These are phyloP conservation scores for Diachasma alloeum DNA, from an alignment of 1,140 invertebrate genomes.

Conservation along the genomic window DNA sequence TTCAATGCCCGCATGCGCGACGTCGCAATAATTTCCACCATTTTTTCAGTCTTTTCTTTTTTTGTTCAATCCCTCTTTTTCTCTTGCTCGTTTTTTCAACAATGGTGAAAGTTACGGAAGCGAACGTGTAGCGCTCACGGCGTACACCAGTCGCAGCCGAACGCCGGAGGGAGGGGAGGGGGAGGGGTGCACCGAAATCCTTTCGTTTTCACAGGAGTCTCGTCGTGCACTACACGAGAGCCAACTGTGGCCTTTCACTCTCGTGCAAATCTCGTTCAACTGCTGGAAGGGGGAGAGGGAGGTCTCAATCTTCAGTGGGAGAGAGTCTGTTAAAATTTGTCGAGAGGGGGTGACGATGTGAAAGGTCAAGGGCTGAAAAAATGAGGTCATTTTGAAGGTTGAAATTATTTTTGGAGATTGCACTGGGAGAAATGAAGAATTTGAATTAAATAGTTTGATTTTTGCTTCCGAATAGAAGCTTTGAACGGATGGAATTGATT, in stretches of 20 bases:
- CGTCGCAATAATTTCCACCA: not conserved
- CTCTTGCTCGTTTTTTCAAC: conserved; percentile 47
- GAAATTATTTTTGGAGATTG: no score
- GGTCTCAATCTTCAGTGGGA: no score
- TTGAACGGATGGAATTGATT: no score
- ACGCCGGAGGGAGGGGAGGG: not conserved
- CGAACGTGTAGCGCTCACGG: conserved; percentile 14
- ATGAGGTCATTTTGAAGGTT: no score
- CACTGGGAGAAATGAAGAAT: no score
- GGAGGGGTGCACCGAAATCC: conserved; percentile 15
- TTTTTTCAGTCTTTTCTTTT: not conserved
- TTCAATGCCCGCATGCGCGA: not conserved
- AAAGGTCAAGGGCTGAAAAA: no score
- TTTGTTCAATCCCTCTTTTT: conserved; percentile 10
- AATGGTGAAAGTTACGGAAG: conserved; percentile 63
- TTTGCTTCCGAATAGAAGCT: no score
- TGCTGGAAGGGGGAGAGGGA: no score
- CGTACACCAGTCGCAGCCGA: no score
- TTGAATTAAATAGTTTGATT: no score
- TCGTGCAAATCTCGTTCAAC: not conserved
- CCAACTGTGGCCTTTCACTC: not conserved
- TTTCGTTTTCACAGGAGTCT: conserved; percentile 32
- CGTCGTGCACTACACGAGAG: not conserved
- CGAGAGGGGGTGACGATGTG: no score
- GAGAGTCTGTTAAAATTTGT: no score